phyloP scores from a whole-genome alignment of 53 echinoderm and acorn worm genomes.

The Glandiceps talaboti region DNA sequence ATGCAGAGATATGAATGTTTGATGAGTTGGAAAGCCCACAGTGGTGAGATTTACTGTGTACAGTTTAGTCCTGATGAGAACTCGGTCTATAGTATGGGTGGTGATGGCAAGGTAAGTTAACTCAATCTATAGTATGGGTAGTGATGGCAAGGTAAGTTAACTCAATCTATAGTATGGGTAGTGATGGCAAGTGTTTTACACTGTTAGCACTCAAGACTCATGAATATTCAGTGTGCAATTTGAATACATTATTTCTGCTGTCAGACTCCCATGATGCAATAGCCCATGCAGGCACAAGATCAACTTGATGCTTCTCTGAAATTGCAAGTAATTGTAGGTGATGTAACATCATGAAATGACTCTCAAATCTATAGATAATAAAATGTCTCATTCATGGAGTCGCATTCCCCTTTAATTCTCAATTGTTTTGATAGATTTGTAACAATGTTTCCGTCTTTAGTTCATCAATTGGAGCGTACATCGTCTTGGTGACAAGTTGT shows the following conservation, averaged over 20 bases:
- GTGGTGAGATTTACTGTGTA: constrained; percentile 69
- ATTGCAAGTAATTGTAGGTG: too few relatives aligned
- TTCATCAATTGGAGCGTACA: constrained; percentile 80
- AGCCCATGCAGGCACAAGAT: too few relatives aligned
- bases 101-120: constrained; percentile 84
- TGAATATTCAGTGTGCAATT: too few relatives aligned
- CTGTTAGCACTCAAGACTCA: too few relatives aligned
- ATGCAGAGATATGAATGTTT: constrained; percentile 70
- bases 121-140: constrained; percentile 91
- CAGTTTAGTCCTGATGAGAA: constrained; percentile 96
- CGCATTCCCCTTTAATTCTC: too few relatives aligned
- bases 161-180: constrained; percentile 91
- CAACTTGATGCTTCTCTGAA: too few relatives aligned
- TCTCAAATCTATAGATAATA: too few relatives aligned
- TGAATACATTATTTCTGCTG: too few relatives aligned
- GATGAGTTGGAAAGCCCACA: constrained; percentile 79
- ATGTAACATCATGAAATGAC: too few relatives aligned
- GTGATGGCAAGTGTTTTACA: constrained; percentile 95
- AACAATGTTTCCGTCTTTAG: constrained; percentile 26
- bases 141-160: constrained; percentile 84
- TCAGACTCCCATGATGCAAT: too few relatives aligned
- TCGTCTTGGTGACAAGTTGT: constrained; percentile 44
- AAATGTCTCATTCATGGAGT: too few relatives aligned
- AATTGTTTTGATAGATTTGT: too few relatives aligned
- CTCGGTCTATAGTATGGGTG: constrained; percentile 92